phyloP scores from a whole-genome alignment of 2,113 vertebrate species.

The Origma solitaria region DNA sequence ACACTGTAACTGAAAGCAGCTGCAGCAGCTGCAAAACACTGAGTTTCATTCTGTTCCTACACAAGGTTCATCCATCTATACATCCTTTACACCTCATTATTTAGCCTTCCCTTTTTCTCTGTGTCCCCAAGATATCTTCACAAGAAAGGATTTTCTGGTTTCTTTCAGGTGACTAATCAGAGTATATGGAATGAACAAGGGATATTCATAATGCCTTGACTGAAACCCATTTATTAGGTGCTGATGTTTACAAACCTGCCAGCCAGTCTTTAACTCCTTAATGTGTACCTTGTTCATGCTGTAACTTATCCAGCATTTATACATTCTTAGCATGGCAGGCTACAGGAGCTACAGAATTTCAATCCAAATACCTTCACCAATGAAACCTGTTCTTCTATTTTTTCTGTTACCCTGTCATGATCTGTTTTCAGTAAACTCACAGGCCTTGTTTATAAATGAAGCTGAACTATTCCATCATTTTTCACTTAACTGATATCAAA shows the following conservation, averaged over 20 bases:
- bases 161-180: neutral
- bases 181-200: neutral
- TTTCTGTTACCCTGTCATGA: neutral
- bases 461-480: neutral
- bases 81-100: neutral
- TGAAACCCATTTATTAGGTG: neutral
- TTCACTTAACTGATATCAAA: neutral
- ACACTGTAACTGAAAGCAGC: neutral
- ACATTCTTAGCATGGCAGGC: neutral
- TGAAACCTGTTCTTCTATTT: neutral
- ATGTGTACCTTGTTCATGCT: neutral
- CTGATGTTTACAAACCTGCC: neutral
- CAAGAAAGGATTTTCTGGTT: neutral
- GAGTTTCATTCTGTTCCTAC: neutral
- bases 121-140: neutral
- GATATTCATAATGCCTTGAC: neutral
- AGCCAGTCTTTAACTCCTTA: neutral
- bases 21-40: neutral
- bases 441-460: neutral
- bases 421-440: neutral
- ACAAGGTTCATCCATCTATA: neutral
- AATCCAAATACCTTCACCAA: neutral
- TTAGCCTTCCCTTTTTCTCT: neutral
- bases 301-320: neutral
- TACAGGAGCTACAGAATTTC: neutral